Percentiles rank a stretch among this genome's conserved stretches.
These are phyloP conservation scores for Tridacna crocea DNA, from an alignment of 2,888 invertebrate species.

Conservation along the genomic window DNA sequence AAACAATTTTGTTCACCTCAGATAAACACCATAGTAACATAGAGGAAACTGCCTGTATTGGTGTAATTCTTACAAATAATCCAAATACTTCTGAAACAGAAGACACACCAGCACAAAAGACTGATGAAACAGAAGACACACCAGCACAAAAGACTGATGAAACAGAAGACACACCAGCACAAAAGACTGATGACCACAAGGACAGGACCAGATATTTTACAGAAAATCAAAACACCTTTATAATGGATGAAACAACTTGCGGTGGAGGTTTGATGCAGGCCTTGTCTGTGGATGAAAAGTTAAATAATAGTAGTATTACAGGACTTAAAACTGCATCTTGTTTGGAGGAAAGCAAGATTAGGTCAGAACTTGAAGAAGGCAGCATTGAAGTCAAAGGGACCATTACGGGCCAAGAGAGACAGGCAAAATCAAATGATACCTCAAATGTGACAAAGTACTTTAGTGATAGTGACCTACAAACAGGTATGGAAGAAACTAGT, in stretches of 20 bases:
- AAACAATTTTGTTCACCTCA: background rate
- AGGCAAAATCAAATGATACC: no score
- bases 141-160: background rate
- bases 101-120: background rate
- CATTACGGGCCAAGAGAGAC: no score
- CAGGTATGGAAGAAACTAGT: slow-evolving; percentile 37
- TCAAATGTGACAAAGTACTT: no score
- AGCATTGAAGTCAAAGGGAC: no score
- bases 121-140: background rate
- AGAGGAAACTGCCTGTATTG: slow-evolving; percentile 27
- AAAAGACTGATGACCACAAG: background rate
- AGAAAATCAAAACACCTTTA: background rate
- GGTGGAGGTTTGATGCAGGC: background rate
- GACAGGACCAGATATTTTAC: slow-evolving; percentile 14
- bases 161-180: background rate
- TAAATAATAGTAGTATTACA: background rate
- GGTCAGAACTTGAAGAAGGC: no score
- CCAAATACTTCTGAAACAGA: background rate
- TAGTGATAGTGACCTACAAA: slow-evolving; percentile 10
- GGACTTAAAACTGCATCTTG: no score
- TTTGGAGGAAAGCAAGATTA: no score
- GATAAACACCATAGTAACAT: background rate
- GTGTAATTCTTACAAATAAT: slow-evolving; percentile 27
- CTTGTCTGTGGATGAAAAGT: background rate
- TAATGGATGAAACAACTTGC: background rate